Base-by-base conservation (phyloP, 2,113 vertebrate genomes). In the Procavia capensis region DNA sequence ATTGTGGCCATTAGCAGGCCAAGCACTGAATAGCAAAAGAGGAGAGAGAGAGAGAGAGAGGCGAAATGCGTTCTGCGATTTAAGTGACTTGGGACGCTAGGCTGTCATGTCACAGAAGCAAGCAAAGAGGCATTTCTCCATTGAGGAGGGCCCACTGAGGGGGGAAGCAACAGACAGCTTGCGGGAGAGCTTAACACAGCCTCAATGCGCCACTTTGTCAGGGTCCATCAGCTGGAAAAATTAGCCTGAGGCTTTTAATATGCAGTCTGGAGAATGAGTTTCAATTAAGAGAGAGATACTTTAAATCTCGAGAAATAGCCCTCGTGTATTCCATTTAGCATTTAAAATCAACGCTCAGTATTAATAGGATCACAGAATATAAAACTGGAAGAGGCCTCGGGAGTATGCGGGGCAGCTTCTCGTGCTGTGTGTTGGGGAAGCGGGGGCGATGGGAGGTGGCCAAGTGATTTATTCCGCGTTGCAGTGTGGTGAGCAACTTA, bases 251-350 rank as follows among this genome's bases (percentile, higher is more conserved):
- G 95, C 97, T 97, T 95, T 92, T 91, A 93, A 85, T 39, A 80
- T 24, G 76, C 93, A 88, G 90, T 95, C 90, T 81, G 87, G 93
- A 97, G 96, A 97, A 96, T 93, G 94, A 78, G 89, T 95, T 96
- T 96, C 95, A 94, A 95, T 96, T 95, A 96, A 93, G 10, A 50
- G 78, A 92, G 92, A 93, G 93, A 88, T 87, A 83, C 94, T 97
- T 93, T 88, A 97, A 79, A 96, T 85, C 92, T 92, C 27, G 1
- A 81, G 93, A 92, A 96, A 90, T 47, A 95, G 94, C 81, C 92
- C 88, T 54, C 91, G 5, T 2, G n/a, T 68, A 57, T 83, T 85
- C 85, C 93, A 93, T 86, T 93, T 93, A 93, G 97, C 86, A 41
- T 57, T 94, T 63, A 78, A 90, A 85, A 94, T 31, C 88, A 57